Evolutionary conservation across 1,140 invertebrate genomes (phyloP), one percentile per base, ranked within the genome.

Genomic region (Chrysomallon squamiferum): DNA sequence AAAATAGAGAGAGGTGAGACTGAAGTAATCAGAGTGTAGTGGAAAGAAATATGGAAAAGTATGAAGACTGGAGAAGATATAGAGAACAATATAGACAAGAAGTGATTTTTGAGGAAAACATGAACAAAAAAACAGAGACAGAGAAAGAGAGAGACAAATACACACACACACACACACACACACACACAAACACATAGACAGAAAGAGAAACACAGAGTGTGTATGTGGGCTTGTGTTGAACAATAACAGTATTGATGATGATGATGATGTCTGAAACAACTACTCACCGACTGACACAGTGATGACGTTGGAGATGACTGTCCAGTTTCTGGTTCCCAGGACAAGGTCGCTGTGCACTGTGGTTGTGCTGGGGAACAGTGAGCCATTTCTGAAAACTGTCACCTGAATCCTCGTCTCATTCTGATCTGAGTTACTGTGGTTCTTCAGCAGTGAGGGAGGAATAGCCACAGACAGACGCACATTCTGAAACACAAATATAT

Each of bases 301-400:
- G 29, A 82, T 33, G 3, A 82, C 75, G 25, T 62, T 65, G 11
- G 79, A 75, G 0, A 76, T 72, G 30, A 79, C 71, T 9, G 62
- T 65, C 66, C 78, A 72, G 29, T 68, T 68, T 35, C 71, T 71
- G 6, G 52, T 59, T 9, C 54, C 59, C 29, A 82, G 68, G n/a
- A 64, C 62, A 22, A 70, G 68, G 47, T 81, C 80, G 6, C 64
- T 59, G 30, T 71, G 69, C 6, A 52, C 41, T 7, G 65, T n/a
- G 1, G 68, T 56, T 6, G 74, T 63, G 13, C 71, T 59, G 7
- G 84, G 84, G 65, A 85, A 85, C 27, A 84, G 67, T 6, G 70
- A 70, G 30, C 77, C 67, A 59, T 76, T 75, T 43, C 75, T 73
- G 68, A 82, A 84, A 13, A 80, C 61, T 11, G 80, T 74, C 35